These are phyloP conservation scores for Hyppa rectilinea DNA, from an alignment of 2,888 invertebrate genomes.

Conservation along the genomic window DNA sequence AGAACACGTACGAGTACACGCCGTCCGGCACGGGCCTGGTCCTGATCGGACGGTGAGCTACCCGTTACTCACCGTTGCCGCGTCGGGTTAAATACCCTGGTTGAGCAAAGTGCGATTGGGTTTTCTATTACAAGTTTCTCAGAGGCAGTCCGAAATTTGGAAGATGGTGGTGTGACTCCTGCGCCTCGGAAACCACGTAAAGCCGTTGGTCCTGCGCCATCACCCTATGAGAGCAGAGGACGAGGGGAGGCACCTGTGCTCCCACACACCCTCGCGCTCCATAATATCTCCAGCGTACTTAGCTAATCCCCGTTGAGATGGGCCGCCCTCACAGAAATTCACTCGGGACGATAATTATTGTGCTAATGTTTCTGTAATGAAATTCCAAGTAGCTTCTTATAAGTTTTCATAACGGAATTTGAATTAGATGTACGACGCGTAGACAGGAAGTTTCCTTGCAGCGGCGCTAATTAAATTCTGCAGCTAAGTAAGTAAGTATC, in stretches of 20 bases:
- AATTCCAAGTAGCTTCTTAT: neutral
- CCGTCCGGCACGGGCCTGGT: too few relatives aligned
- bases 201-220: neutral
- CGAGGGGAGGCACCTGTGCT: neutral
- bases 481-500: neutral
- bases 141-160: neutral
- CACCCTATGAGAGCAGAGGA: neutral
- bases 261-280: neutral
- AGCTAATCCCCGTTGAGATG: neutral
- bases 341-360: too few relatives aligned
- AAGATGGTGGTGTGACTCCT: too few relatives aligned
- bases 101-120: neutral
- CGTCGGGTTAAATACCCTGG: neutral
- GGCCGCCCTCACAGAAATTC: too few relatives aligned
- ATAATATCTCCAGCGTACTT: neutral
- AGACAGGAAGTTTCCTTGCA: neutral
- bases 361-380: constrained; percentile 7
- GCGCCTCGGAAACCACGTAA: neutral
- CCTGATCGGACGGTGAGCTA: too few relatives aligned
- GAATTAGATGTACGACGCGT: neutral
- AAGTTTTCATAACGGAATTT: neutral
- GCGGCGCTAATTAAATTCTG: neutral
- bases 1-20: too few relatives aligned
- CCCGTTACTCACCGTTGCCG: too few relatives aligned
- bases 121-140: neutral